A percentile compares a stretch with the other conserved stretches of the same genome.
Evolutionary conservation across 2,797 vertebrate genomes (phyloP).

Genomic region (Acridotheres tristis): DNA sequence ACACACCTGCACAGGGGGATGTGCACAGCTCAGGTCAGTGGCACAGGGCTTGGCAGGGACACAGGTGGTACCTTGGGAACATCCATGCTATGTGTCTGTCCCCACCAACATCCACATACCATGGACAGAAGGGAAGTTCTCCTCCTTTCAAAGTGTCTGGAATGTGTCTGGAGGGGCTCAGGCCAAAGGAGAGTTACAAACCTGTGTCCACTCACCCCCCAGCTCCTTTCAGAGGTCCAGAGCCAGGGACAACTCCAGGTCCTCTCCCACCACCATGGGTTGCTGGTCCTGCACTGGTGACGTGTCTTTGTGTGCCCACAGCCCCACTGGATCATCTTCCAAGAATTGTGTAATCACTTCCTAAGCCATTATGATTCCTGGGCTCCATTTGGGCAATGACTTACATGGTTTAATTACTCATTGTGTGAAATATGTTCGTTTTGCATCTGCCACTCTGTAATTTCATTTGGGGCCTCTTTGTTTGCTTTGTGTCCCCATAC

Average conservation of each 20-base stretch:
- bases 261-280: fast-evolving
- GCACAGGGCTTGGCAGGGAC: neutral
- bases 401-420: neutral
- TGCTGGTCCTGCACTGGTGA: neutral
- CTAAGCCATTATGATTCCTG: neutral
- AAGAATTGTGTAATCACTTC: neutral
- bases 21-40: no score
- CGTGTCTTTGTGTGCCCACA: fast-evolving
- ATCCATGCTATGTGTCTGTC: fast-evolving
- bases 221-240: neutral
- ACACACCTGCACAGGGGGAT: neutral
- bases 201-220: neutral
- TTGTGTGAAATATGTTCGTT: neutral
- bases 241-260: neutral
- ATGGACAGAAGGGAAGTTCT: neutral
- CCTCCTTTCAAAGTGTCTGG: fast-evolving
- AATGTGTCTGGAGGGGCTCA: neutral
- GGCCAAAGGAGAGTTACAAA: no score
- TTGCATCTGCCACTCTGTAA: constrained; percentile 5
- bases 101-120: neutral
- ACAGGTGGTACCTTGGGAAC: fast-evolving
- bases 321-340: neutral
- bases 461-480: constrained; percentile 35
- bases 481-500: constrained; percentile 46
- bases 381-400: neutral